A percentile compares a stretch with the other conserved stretches of the same genome.
Conservation (phyloP, 2,797 vertebrate species). For the Darevskia nairensis region DNA sequence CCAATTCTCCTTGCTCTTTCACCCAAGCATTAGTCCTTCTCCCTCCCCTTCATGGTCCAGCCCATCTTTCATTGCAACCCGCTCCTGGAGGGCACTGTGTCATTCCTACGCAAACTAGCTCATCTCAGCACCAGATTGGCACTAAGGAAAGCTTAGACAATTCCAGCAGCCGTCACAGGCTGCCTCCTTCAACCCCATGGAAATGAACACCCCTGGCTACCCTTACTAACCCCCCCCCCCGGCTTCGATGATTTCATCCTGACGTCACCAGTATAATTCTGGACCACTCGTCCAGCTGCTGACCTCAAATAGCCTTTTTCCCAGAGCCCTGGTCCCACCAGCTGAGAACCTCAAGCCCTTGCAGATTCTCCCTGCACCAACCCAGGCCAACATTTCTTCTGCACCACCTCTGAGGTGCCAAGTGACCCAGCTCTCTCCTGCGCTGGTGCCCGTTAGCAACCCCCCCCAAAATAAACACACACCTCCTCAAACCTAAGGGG, state of each 20-base stretch:
- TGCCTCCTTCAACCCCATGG: neutral
- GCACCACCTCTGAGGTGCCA: neutral
- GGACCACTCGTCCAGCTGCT: neutral
- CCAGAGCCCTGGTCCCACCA: neutral
- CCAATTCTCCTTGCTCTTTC: neutral
- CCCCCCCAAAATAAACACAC: neutral
- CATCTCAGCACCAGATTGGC: neutral
- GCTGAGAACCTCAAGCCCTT: neutral
- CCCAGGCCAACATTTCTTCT: neutral
- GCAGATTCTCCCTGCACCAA: neutral
- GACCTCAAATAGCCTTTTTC: constrained; percentile 18
- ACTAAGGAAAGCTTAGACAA: neutral
- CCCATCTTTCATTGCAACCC: neutral
- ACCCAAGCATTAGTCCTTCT: neutral
- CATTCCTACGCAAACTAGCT: neutral
- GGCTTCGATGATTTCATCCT: neutral
- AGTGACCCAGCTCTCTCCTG: neutral
- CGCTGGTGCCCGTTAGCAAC: neutral
- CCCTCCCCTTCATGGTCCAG: constrained; percentile 16
- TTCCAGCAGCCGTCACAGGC: neutral
- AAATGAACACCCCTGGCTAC: neutral
- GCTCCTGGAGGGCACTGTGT: neutral
- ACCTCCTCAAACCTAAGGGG: neutral
- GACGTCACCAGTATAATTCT: constrained; percentile 4
- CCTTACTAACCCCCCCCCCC: neutral